These are phyloP conservation scores for Drosophila sucinea DNA, from an alignment of 1,140 invertebrate species.

Conservation along the genomic window DNA sequence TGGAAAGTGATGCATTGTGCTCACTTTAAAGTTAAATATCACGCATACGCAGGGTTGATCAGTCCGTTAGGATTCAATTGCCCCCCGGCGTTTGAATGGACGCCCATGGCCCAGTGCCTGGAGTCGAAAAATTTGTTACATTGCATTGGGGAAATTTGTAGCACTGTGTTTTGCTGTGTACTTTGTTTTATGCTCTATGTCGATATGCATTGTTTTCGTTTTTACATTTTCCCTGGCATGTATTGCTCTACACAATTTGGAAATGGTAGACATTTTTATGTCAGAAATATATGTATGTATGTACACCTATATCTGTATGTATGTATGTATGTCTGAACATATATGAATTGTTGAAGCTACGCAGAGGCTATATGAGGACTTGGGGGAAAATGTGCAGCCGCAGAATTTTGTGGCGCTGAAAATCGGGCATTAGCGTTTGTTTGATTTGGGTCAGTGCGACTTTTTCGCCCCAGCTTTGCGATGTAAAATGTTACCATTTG, in stretches of 20 bases:
- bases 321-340: not conserved
- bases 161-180: slow-evolving; percentile 4
- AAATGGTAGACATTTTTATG: slow-evolving; percentile 60
- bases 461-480: slow-evolving; percentile 22
- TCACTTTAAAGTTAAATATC: no score
- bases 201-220: slow-evolving; percentile 37
- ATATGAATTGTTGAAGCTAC: slow-evolving; percentile 22
- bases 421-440: slow-evolving; percentile 67
- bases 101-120: not conserved
- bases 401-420: slow-evolving; percentile 60
- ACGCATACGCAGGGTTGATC: no score
- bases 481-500: slow-evolving; percentile 3
- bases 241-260: slow-evolving; percentile 32
- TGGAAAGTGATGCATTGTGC: no score
- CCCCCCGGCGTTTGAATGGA: not conserved
- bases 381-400: slow-evolving; percentile 10
- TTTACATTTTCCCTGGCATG: slow-evolving; percentile 33
- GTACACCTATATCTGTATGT: not conserved
- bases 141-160: slow-evolving; percentile 19
- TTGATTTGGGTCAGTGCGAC: slow-evolving; percentile 61
- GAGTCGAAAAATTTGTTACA: slow-evolving; percentile 24
- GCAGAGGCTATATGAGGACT: slow-evolving; percentile 9
- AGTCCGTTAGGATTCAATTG: no score
- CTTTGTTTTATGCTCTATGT: slow-evolving; percentile 13
- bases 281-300: slow-evolving; percentile 41